Percentiles rank a stretch among this genome's conserved stretches.
Conservation (phyloP, 1,140 invertebrate genomes). For the Semibalanus balanoides region DNA sequence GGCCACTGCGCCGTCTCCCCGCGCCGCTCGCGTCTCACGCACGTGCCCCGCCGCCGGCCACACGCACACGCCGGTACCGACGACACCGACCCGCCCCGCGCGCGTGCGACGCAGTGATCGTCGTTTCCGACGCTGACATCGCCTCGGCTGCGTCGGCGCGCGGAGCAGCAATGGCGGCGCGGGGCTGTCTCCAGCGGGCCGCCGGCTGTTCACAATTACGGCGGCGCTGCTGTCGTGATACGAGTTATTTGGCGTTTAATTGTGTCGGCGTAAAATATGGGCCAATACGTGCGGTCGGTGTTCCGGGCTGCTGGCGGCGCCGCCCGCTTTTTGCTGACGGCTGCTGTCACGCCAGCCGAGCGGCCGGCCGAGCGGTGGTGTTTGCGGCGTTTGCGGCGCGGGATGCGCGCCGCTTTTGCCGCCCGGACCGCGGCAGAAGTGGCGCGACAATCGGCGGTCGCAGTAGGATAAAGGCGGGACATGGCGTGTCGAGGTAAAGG, state of each 20-base stretch:
- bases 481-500: no score
- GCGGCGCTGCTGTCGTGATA: not conserved
- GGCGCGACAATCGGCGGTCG: not conserved
- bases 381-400: not conserved
- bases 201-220: not conserved
- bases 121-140: not conserved
- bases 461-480: no score
- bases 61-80: not conserved
- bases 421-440: not conserved
- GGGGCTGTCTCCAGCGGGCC: no score
- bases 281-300: not conserved
- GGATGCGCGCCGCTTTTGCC: not conserved
- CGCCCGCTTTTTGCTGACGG: not conserved
- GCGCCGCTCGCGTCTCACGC: not conserved
- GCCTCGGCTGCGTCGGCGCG: no score
- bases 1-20: not conserved
- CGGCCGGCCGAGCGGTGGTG: no score
- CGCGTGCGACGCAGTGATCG: not conserved
- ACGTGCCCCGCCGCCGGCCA: not conserved
- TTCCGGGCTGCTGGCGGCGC: not conserved
- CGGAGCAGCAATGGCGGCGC: not conserved
- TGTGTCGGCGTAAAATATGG: not conserved
- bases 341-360: not conserved
- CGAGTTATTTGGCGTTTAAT: not conserved
- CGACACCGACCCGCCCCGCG: no score